These are phyloP conservation scores for Lethocerus indicus DNA, from an alignment of 1,140 invertebrate genomes.

Conservation along the genomic window DNA sequence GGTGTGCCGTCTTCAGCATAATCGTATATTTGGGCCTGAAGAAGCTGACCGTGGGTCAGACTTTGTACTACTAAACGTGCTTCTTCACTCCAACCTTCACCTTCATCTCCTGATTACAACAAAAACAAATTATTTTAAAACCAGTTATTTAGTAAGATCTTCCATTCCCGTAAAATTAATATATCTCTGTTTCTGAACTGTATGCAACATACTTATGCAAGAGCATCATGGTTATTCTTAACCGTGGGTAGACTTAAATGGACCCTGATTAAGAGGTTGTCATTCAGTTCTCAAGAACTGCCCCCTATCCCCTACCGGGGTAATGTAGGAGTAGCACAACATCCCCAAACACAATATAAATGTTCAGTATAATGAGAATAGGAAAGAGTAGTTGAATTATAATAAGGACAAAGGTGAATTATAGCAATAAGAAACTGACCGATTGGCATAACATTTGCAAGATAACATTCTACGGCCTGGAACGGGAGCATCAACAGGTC, in stretches of 20 bases:
- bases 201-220: too few relatives aligned
- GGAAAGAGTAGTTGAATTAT: too few relatives aligned
- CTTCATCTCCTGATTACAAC: too few relatives aligned
- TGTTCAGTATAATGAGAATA: too few relatives aligned
- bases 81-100: constrained; percentile 49
- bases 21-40: constrained; percentile 73
- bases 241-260: too few relatives aligned
- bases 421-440: constrained; percentile 31
- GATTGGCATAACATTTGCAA: constrained; percentile 73
- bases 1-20: constrained; percentile 60
- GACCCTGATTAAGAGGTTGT: not conserved
- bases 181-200: too few relatives aligned
- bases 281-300: not conserved
- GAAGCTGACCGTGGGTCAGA: constrained; percentile 55
- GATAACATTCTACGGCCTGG: constrained; percentile 84
- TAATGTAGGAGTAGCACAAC: not conserved
- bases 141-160: not conserved
- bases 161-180: too few relatives aligned
- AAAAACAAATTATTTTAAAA: too few relatives aligned
- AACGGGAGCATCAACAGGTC: constrained; percentile 89
- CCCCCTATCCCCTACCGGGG: not conserved
- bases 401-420: too few relatives aligned
- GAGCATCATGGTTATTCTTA: too few relatives aligned
- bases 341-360: not conserved
- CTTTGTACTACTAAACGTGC: constrained; percentile 55